Percentiles rank a stretch among this genome's conserved stretches.
These are phyloP conservation scores for Eupithecia vulgata DNA, from an alignment of 2,888 invertebrate species.

Conservation along the genomic window DNA sequence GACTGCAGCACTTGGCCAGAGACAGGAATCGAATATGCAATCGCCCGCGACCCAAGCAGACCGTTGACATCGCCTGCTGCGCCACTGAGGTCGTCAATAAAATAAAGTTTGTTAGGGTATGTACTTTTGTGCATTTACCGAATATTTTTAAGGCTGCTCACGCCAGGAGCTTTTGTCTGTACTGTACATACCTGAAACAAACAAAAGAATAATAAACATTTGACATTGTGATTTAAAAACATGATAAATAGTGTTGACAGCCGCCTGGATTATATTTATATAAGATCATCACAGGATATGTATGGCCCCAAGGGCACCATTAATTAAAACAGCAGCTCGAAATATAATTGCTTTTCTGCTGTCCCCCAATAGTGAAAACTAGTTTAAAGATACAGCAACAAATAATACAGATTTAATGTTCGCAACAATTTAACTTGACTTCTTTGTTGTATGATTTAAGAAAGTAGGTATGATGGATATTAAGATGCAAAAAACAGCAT, in stretches of 20 bases:
- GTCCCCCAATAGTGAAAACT: not conserved
- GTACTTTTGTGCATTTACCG: not conserved
- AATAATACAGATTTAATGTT: not conserved
- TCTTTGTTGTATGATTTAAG: not conserved
- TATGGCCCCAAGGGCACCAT: not conserved
- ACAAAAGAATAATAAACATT: not conserved
- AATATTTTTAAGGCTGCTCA: not conserved
- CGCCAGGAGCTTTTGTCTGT: not conserved
- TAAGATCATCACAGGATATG: not conserved
- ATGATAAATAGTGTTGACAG: not conserved
- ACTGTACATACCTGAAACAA: slow-evolving; percentile 9
- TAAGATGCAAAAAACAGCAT: not conserved
- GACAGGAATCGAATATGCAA: not conserved
- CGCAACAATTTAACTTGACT: not conserved
- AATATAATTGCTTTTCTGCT: not conserved
- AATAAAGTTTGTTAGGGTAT: not conserved
- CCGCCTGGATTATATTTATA: not conserved
- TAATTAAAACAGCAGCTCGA: not conserved
- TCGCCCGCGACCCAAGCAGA: not conserved
- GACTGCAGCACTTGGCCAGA: not conserved
- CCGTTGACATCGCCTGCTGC: not conserved
- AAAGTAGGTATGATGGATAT: too few relatives aligned
- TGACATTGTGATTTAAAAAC: not conserved
- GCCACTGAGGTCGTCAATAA: not conserved
- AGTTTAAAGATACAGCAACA: not conserved